These are phyloP conservation scores for Mormyrops boulengeri DNA, from an alignment of 2,797 vertebrate species.

Conservation along the genomic window DNA sequence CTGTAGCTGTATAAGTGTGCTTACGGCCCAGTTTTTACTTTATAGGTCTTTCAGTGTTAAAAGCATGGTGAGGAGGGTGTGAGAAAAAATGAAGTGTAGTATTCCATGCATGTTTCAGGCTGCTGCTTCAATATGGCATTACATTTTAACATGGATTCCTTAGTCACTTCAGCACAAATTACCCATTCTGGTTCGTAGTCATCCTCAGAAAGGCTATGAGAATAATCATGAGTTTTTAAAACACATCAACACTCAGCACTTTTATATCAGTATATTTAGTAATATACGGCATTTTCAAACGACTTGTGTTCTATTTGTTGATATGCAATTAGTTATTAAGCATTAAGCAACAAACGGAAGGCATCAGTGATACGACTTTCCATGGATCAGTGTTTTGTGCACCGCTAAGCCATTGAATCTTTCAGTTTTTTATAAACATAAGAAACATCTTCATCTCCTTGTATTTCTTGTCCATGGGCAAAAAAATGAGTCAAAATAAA, in stretches of 20 bases:
- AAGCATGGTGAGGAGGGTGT: not conserved
- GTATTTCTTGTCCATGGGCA: not conserved
- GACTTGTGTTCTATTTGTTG: not conserved
- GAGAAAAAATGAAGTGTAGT: not conserved
- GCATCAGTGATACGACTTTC: not conserved
- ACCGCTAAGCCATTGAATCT: not conserved
- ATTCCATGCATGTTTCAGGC: not conserved
- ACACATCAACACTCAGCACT: not conserved
- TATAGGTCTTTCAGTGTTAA: not conserved
- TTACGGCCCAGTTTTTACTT: not conserved
- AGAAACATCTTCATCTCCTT: not conserved
- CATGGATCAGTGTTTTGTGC: not conserved
- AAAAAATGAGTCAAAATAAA: slow-evolving; percentile 12
- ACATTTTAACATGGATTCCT: not conserved
- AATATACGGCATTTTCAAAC: not conserved
- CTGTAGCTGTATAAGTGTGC: not conserved
- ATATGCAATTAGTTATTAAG: not conserved
- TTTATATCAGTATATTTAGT: not conserved
- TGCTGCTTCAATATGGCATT: not conserved
- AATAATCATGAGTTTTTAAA: not conserved
- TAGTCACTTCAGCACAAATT: not conserved
- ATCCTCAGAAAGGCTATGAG: not conserved
- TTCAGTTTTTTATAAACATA: not conserved
- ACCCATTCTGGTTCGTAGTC: not conserved
- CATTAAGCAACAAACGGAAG: not conserved